phyloP scores from a whole-genome alignment of 2,888 invertebrate genomes.

The Rhimphoctona megacephalus region DNA sequence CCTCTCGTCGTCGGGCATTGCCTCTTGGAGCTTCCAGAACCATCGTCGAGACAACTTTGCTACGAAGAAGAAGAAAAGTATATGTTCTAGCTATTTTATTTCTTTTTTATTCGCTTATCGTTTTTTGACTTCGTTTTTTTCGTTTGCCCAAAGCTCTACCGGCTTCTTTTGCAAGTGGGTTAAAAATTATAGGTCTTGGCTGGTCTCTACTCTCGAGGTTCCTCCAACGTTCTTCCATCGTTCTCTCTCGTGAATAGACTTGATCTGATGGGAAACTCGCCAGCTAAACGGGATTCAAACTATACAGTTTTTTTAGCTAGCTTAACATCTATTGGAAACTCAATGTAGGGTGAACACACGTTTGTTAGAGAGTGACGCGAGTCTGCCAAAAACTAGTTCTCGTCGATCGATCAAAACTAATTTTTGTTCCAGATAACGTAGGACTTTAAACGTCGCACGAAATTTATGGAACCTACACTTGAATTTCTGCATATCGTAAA shows the following conservation, averaged over 20 bases:
- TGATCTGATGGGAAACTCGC: conserved; percentile 66
- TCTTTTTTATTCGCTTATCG: conserved; percentile 44
- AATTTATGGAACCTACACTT: too few relatives aligned
- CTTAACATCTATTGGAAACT: conserved; percentile 14
- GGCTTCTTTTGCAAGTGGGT: conserved; percentile 67
- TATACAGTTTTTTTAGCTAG: not conserved
- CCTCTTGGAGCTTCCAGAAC: conserved; percentile 28
- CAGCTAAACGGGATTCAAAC: conserved; percentile 37
- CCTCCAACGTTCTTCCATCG: conserved; percentile 28
- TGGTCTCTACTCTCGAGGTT: conserved; percentile 29
- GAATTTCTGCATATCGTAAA: not conserved
- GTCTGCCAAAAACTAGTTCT: not conserved
- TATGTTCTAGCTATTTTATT: not conserved
- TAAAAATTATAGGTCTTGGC: conserved; percentile 67
- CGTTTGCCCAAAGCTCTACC: conserved; percentile 30
- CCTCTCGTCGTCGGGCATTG: conserved; percentile 32
- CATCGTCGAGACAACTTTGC: conserved; percentile 47
- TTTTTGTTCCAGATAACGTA: not conserved
- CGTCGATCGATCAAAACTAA: not conserved
- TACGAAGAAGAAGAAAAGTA: conserved; percentile 38
- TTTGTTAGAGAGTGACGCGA: not conserved
- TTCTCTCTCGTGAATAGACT: not conserved
- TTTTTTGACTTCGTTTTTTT: conserved; percentile 22
- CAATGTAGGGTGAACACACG: not conserved
- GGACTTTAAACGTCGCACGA: too few relatives aligned